These are phyloP conservation scores for Phalangium opilio DNA, from an alignment of 2,888 invertebrate species.

Conservation along the genomic window DNA sequence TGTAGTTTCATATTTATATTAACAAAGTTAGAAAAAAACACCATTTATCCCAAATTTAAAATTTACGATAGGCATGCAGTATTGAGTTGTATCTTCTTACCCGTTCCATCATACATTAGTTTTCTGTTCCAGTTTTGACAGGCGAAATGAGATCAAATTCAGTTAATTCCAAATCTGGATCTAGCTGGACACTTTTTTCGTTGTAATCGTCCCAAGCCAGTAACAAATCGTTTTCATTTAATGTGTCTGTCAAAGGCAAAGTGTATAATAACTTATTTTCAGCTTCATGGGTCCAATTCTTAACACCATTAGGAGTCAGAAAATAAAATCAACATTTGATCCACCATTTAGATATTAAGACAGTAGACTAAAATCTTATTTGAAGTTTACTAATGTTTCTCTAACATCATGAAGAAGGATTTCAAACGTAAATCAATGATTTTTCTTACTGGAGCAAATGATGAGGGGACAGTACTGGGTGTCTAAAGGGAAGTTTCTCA, in stretches of 20 bases:
- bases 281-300: too few relatives aligned
- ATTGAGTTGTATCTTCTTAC: not conserved
- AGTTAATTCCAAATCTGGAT: not conserved
- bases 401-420: not conserved
- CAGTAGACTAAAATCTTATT: too few relatives aligned
- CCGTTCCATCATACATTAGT: constrained; percentile 10
- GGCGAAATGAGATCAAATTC: constrained; percentile 7
- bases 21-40: too few relatives aligned
- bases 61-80: not conserved
- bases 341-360: too few relatives aligned
- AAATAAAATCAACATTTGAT: too few relatives aligned
- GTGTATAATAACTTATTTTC: too few relatives aligned
- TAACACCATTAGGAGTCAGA: too few relatives aligned
- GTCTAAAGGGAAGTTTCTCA: constrained; percentile 10
- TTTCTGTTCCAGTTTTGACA: constrained; percentile 2
- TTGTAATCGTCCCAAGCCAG: constrained; percentile 5
- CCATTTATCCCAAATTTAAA: too few relatives aligned
- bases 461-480: constrained; percentile 12
- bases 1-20: too few relatives aligned
- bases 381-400: too few relatives aligned
- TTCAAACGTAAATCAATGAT: not conserved
- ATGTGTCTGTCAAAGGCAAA: constrained; percentile 6
- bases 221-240: constrained; percentile 7
- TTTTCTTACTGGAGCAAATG: constrained; percentile 14
- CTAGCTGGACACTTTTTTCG: constrained; percentile 1